Evolutionary conservation across 2,888 invertebrate genomes (phyloP), one percentile per base, ranked within the genome.

Genomic region (Cosmia pyralina): DNA sequence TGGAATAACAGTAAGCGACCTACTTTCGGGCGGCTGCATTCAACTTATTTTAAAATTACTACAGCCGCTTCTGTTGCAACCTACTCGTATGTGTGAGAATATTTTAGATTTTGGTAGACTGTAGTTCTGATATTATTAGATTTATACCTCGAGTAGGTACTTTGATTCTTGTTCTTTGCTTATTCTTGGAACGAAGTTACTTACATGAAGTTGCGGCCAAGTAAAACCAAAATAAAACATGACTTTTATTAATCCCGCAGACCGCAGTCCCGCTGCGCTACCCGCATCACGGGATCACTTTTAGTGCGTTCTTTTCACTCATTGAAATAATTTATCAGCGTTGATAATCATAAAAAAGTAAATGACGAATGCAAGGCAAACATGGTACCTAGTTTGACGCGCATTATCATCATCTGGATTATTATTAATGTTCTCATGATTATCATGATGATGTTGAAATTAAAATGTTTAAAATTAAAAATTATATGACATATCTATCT

Each of bases 91-190:
- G 41, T 44, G 38, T 63, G 44, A 70, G 38, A 76, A 59, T 52
- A 63, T 73, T 73, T 60, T 34, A 15, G 4, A 57, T 74, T 57
- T 74, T 63, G n/a, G 22, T 75, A 80, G 46, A 58, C 57, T 53
- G 66, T 63, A 34, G 57, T 77, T 53, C 67, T 75, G 81, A 72
- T 77, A 77, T 77, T 76, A 79, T 44, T 72, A 72, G 60, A 64
- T 64, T 38, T 48, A 50, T n/a, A 38, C 34, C 44, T 72, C n/a
- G 28, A 41, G 62, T 52, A 50, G 50, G 52, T 34, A 69, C 69
- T 69, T 69, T 69, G 46, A 53, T 60, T 57, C 22, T 38, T 74
- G 41, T 58, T 66, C 19, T 76, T 28, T 48, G 38, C 55, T 62
- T 70, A 70, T 77, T 62, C n/a, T 78, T 62, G 50, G 71, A 70